Conservation (phyloP, 1,140 invertebrate species). For the Macrotrachela quadricornifera region DNA sequence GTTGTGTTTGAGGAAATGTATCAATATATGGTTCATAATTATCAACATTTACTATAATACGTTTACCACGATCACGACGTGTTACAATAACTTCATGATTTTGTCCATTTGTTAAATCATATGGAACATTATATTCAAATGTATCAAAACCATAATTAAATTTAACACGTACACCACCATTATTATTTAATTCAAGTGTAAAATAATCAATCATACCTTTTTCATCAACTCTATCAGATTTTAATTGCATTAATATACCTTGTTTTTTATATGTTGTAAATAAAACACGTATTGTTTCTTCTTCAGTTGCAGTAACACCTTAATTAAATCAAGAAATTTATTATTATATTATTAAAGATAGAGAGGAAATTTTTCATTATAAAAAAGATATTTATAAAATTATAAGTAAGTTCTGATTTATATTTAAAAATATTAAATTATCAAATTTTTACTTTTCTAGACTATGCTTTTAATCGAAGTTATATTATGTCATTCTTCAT, state of each 20-base stretch:
- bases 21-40: no score
- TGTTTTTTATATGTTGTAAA: constrained; percentile 61
- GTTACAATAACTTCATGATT: constrained; percentile 70
- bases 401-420: no score
- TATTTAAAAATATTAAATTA: no score
- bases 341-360: no score
- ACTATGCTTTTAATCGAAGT: no score
- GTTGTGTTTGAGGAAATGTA: no score
- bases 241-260: constrained; percentile 55
- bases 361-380: no score
- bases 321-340: no score
- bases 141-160: constrained; percentile 91
- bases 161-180: constrained; percentile 66
- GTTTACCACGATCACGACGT: constrained; percentile 28
- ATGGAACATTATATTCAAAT: constrained; percentile 58
- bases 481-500: no score
- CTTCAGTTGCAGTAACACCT: constrained; percentile 23
- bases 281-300: constrained; percentile 47
- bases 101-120: constrained; percentile 65
- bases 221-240: constrained; percentile 32
- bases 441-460: no score
- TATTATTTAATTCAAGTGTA: constrained; percentile 81
- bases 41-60: no score
- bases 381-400: no score
- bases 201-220: constrained; percentile 48